Conservation (phyloP, 2,797 vertebrate species). For the Syndactyla subalaris region DNA sequence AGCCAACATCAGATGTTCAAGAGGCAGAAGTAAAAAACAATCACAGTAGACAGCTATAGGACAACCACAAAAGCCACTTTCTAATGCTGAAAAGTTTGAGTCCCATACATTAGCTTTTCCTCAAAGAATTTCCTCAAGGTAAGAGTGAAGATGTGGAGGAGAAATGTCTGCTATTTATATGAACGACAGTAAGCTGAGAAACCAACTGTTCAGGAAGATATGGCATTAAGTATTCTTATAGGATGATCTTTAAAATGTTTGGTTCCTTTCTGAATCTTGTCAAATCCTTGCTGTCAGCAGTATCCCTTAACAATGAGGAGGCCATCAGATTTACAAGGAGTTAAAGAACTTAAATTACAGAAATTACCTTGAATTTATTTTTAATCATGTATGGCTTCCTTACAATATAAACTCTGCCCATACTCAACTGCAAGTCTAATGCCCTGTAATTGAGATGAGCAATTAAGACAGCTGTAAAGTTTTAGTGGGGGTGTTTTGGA, state of each 20-base stretch:
- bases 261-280: not conserved
- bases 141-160: not conserved
- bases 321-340: not conserved
- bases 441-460: not conserved
- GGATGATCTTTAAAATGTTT: not conserved
- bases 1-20: not conserved
- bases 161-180: not conserved
- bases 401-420: not conserved
- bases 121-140: not conserved
- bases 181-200: not conserved
- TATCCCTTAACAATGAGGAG: not conserved
- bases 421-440: not conserved
- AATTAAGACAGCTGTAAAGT: not conserved
- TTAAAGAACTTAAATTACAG: not conserved
- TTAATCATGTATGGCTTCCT: not conserved
- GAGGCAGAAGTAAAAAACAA: not conserved
- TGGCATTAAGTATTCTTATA: not conserved
- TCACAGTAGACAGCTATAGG: not conserved
- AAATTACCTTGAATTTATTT: not conserved
- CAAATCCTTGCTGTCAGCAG: not conserved
- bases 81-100: not conserved
- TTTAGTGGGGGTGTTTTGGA: not conserved
- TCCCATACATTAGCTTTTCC: not conserved
- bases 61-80: not conserved
- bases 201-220: constrained; percentile 16